These are phyloP conservation scores for Perizoma affinitatum DNA, from an alignment of 2,888 invertebrate species.

Conservation along the genomic window DNA sequence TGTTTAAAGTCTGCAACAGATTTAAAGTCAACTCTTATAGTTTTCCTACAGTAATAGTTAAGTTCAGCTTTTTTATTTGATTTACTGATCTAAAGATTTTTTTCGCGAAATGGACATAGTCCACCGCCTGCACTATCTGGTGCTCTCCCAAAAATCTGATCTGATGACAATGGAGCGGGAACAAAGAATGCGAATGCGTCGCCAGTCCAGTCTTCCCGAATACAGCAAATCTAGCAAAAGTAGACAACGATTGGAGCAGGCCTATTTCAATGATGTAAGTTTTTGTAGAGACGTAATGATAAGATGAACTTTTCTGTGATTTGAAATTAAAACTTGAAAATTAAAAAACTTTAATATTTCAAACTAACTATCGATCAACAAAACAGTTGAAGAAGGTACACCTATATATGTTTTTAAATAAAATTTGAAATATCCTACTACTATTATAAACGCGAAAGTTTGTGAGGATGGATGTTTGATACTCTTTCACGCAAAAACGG, in stretches of 20 bases:
- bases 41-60: neutral
- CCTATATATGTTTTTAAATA: too few species aligned
- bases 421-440: too few species aligned
- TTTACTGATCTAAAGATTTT: slow-evolving; percentile 3
- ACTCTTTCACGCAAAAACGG: too few species aligned
- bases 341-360: too few species aligned
- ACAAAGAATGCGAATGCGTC: slow-evolving; percentile 73
- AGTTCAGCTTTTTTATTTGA: slow-evolving; percentile 9
- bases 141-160: slow-evolving; percentile 79
- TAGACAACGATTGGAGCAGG: slow-evolving; percentile 73
- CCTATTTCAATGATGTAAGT: slow-evolving; percentile 79
- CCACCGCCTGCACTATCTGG: slow-evolving; percentile 78
- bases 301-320: too few species aligned
- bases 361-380: too few species aligned
- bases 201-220: slow-evolving; percentile 79
- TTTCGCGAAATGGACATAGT: slow-evolving; percentile 73
- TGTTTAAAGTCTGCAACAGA: slow-evolving; percentile 16
- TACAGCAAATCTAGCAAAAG: slow-evolving; percentile 72
- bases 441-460: too few species aligned
- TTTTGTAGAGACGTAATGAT: neutral
- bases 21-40: slow-evolving; percentile 7
- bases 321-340: too few species aligned
- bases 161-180: slow-evolving; percentile 80
- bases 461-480: too few species aligned
- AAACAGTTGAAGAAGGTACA: too few species aligned